Conservation (phyloP, 1,140 invertebrate genomes). For the Xylocopa sonorina region DNA sequence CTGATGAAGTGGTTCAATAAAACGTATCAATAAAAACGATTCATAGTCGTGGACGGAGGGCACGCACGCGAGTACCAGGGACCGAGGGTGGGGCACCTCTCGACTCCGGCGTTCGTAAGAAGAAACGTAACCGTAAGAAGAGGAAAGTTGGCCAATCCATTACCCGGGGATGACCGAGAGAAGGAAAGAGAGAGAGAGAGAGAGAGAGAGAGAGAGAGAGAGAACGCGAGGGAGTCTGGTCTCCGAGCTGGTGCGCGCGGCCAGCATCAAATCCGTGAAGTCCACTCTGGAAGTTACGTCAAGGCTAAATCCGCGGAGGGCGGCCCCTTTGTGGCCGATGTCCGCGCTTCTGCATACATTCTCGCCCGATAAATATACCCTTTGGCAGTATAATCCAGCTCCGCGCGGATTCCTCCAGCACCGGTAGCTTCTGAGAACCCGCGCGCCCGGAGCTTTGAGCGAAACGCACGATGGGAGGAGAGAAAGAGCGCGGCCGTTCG, state of each 20-base stretch:
- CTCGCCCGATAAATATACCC: constrained; percentile 82
- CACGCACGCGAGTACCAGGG: constrained; percentile 38
- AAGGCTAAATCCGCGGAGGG: constrained; percentile 79
- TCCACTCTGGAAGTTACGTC: constrained; percentile 73
- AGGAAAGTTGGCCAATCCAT: constrained; percentile 67
- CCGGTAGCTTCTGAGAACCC: constrained; percentile 76
- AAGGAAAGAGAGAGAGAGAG: not conserved
- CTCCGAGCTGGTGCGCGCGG: constrained; percentile 40
- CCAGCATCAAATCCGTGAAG: constrained; percentile 62
- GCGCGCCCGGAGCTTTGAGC: constrained; percentile 63
- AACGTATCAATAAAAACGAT: constrained; percentile 63
- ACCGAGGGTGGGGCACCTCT: constrained; percentile 13
- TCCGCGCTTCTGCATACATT: constrained; percentile 81
- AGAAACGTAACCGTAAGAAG: constrained; percentile 53
- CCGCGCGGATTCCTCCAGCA: constrained; percentile 74
- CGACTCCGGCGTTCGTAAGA: not conserved
- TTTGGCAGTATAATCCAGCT: constrained; percentile 81
- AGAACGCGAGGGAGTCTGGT: too few species aligned
- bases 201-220: not conserved
- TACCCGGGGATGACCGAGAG: constrained; percentile 37
- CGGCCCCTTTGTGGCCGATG: constrained; percentile 80
- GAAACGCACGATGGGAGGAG: constrained; percentile 17
- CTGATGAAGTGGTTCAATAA: constrained; percentile 61
- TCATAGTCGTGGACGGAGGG: constrained; percentile 53
- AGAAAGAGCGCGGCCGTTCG: constrained; percentile 11